Evolutionary conservation across 2,888 invertebrate genomes (phyloP), one percentile per base, ranked within the genome.

Genomic region (Ochropleura leucogaster): DNA sequence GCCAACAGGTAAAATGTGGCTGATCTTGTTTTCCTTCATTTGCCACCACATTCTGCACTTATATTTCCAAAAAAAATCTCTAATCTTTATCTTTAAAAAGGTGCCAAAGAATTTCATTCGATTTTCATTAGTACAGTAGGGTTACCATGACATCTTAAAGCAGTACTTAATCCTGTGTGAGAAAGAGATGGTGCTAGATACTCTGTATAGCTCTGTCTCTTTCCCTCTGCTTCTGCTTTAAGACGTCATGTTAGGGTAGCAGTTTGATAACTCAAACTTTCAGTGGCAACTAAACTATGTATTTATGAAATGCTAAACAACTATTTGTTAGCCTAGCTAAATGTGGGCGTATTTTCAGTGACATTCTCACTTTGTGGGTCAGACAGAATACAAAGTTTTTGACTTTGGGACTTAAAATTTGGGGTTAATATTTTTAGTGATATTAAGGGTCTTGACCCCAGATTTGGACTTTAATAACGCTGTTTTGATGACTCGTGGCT

Each of bases 221-320:
- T n/a, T n/a, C n/a, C n/a, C n/a, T n/a, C n/a, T n/a, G n/a, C n/a
- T n/a, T n/a, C n/a, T n/a, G n/a, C n/a, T n/a, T n/a, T n/a, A n/a
- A n/a, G n/a, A n/a, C n/a, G n/a, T n/a, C n/a, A n/a, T n/a, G n/a
- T n/a, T n/a, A n/a, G n/a, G n/a, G n/a, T n/a, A n/a, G n/a, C n/a
- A n/a, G 9, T 57, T 18, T 71, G 67, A 40, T 44, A 20, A 60
- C 55, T 53, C 0, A 64, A 80, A 76, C 14, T 80, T 80, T 63
- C 5, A 55, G 44, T 9, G 51, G 49, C 4, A 2, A n/a, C 72
- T 67, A 30, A 80, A 77, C 81, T 77, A 77, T 81, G 72, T 68
- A 73, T 77, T 81, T 81, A 81, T 73, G 81, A 81, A 81, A 81
- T 77, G 57, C 46, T 60, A 18, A 51, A 72, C 53, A 44, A 59